These are phyloP conservation scores for Julus scanicus DNA, from an alignment of 2,888 invertebrate genomes.

Conservation along the genomic window DNA sequence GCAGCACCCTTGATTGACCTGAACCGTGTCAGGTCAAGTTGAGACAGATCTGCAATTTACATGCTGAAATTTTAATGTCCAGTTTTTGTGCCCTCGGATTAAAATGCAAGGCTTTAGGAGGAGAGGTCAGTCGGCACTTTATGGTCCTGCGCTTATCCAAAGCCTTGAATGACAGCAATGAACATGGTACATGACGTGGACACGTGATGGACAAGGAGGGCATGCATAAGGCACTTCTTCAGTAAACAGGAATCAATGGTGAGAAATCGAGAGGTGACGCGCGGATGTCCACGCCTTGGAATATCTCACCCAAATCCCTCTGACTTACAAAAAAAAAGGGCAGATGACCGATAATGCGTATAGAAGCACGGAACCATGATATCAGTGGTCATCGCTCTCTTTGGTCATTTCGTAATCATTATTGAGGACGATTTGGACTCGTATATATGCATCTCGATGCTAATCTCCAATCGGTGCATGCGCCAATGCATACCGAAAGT, in stretches of 20 bases:
- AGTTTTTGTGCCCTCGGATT: not conserved
- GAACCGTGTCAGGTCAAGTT: not conserved
- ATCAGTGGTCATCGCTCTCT: slow-evolving; percentile 1
- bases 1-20: not conserved
- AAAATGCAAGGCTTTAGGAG: not conserved
- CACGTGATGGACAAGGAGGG: not conserved
- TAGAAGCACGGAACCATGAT: not conserved
- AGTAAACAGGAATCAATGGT: not conserved
- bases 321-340: not conserved
- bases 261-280: not conserved
- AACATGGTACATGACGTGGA: not conserved
- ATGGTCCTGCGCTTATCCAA: not conserved
- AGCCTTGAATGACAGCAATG: not conserved
- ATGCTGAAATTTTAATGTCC: not conserved
- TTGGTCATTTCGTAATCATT: slow-evolving; percentile 1
- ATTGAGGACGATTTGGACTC: not conserved
- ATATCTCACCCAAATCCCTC: not conserved
- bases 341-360: not conserved
- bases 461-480: not conserved
- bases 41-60: not conserved
- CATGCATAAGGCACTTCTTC: too few relatives aligned
- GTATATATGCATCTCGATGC: not conserved
- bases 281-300: not conserved
- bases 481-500: not conserved
- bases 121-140: not conserved